Evolutionary conservation across 2,888 invertebrate genomes (phyloP).

Genomic region (Cataglyphis cursor): DNA sequence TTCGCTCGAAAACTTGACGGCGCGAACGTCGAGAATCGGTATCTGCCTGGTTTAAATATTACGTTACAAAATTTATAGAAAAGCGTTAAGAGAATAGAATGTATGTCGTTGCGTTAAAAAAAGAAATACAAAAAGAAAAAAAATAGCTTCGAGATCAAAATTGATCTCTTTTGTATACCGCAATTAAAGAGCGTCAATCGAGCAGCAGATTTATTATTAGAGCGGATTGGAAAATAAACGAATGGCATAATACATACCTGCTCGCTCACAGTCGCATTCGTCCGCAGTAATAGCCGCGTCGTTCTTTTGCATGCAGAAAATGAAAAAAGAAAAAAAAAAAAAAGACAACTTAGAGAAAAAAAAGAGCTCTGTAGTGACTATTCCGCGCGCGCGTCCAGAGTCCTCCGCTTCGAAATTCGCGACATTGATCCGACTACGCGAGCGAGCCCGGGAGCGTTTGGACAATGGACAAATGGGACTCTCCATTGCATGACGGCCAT

Average conservation of each 20-base stretch:
- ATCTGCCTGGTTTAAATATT: neutral
- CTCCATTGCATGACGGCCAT: conserved; percentile 47
- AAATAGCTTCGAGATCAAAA: neutral
- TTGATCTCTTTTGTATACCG: conserved; percentile 1
- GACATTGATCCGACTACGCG: conserved; percentile 62
- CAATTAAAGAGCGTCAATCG: conserved; percentile 1
- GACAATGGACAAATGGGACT: conserved; percentile 68
- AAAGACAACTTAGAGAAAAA: conserved; percentile 9
- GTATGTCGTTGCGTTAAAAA: neutral
- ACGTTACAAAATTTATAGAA: neutral
- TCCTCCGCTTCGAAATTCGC: conserved; percentile 59
- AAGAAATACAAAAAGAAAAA: neutral
- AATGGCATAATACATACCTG: conserved; percentile 23
- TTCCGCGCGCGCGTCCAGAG: conserved; percentile 1
- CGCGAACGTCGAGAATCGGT: neutral
- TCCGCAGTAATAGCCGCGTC: neutral
- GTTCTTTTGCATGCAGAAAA: conserved; percentile 3
- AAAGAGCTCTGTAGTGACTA: neutral
- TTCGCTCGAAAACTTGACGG: neutral
- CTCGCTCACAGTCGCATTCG: conserved; percentile 10
- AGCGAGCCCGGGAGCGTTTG: conserved; percentile 46
- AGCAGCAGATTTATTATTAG: neutral
- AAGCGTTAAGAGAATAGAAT: neutral
- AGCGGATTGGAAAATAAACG: conserved; percentile 14
- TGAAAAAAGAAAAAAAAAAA: conserved; percentile 8